Percentiles rank a stretch among this genome's conserved stretches.
Evolutionary conservation across 2,797 vertebrate genomes (phyloP).

Genomic region (Gymnoscopelus microlampas): DNA sequence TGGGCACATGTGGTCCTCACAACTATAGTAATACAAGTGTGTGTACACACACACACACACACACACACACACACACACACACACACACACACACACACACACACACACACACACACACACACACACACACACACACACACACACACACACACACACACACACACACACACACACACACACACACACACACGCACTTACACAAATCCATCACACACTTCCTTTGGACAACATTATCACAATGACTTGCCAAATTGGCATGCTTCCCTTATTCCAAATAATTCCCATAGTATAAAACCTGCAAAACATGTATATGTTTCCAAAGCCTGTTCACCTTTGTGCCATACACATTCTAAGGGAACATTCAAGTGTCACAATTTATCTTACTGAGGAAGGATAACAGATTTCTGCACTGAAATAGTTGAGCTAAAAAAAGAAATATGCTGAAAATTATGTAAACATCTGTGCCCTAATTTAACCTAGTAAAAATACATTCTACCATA

Average conservation of each 20-base stretch:
- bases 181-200: conserved; percentile 18
- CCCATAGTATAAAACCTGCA: background rate
- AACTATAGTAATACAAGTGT: too few relatives aligned
- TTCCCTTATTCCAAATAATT: conserved; percentile 9
- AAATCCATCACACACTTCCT: conserved; percentile 7
- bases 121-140: background rate
- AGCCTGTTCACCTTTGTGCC: too few relatives aligned
- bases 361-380: background rate
- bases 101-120: background rate
- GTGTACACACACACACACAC: background rate
- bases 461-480: too few relatives aligned
- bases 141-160: background rate
- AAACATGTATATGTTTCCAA: conserved; percentile 4
- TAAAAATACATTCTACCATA: too few relatives aligned
- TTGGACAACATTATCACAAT: conserved; percentile 19
- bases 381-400: background rate
- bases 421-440: too few relatives aligned
- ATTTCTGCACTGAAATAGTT: too few relatives aligned
- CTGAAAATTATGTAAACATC: too few relatives aligned
- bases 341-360: background rate
- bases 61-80: conserved; percentile 1
- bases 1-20: too few relatives aligned
- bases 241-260: conserved; percentile 14
- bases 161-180: conserved; percentile 3
- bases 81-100: conserved; percentile 7